Evolutionary conservation across 92 coral and sea anemone genomes (phyloP).

Genomic region (Parazoanthus atlanticus): DNA sequence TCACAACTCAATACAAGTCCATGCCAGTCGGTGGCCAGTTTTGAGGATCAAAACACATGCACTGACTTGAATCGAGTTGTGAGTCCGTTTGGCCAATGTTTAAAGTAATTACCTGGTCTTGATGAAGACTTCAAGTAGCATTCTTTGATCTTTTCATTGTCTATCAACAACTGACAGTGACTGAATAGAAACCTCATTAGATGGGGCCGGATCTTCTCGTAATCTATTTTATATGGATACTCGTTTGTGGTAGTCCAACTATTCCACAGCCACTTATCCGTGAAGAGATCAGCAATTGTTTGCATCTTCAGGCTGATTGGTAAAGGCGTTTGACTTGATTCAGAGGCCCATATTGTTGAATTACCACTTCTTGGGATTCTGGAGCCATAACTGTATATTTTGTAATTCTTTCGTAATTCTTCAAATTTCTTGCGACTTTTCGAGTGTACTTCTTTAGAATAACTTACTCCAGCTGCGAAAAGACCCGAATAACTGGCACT

Average conservation of each 20-base stretch:
- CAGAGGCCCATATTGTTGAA: constrained; percentile 27
- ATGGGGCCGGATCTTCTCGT: constrained; percentile 5
- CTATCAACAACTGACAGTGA: constrained; percentile 25
- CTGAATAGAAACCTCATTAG: constrained; percentile 35
- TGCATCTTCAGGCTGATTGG: constrained; percentile 36
- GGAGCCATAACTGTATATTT: constrained; percentile 26
- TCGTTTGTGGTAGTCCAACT: not conserved
- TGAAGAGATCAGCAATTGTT: constrained; percentile 47
- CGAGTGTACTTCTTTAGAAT: constrained; percentile 15
- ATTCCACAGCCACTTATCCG: constrained; percentile 46
- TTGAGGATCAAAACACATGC: no score
- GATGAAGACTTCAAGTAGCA: constrained; percentile 6
- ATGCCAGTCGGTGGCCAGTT: no score
- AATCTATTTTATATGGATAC: constrained; percentile 15
- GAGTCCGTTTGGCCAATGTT: no score
- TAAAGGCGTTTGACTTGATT: constrained; percentile 24
- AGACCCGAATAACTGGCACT: constrained; percentile 44
- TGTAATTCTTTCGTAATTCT: constrained; percentile 28
- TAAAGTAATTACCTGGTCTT: not conserved
- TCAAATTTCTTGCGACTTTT: constrained; percentile 44
- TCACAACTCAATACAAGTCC: no score
- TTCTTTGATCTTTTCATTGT: constrained; percentile 35
- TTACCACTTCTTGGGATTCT: constrained; percentile 37
- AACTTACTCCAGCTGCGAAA: constrained; percentile 28
- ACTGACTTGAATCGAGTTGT: no score